Evolutionary conservation across 2,797 vertebrate species (phyloP).

Genomic region (Tauraco hartlaubi): DNA sequence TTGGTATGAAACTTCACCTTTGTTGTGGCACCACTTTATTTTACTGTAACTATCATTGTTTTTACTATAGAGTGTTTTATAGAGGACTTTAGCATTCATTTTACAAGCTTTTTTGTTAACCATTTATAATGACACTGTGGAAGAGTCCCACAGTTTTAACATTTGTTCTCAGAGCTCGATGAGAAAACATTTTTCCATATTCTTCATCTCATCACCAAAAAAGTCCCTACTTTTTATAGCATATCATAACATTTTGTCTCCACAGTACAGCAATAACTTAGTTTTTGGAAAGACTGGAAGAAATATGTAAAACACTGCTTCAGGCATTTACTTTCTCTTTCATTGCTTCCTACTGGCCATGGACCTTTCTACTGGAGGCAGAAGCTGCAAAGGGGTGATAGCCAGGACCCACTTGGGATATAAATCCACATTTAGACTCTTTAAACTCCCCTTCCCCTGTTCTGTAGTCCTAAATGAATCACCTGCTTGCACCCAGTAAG

Average conservation of each 20-base stretch:
- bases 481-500: neutral
- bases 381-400: neutral
- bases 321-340: neutral
- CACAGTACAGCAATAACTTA: neutral
- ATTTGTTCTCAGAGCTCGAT: neutral
- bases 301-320: neutral
- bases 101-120: conserved; percentile 24
- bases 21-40: conserved; percentile 37
- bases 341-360: neutral
- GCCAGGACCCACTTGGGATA: neutral
- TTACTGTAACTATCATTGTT: conserved; percentile 35
- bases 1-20: conserved; percentile 55
- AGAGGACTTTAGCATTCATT: conserved; percentile 14
- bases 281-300: neutral
- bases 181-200: neutral
- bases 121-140: neutral
- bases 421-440: neutral
- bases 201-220: neutral
- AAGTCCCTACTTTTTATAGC: neutral
- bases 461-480: neutral
- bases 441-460: neutral
- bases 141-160: neutral
- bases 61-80: conserved; percentile 49
- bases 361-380: neutral
- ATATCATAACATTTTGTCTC: neutral